Evolutionary conservation across 1,140 invertebrate genomes (phyloP).

Genomic region (Panonychus citri): DNA sequence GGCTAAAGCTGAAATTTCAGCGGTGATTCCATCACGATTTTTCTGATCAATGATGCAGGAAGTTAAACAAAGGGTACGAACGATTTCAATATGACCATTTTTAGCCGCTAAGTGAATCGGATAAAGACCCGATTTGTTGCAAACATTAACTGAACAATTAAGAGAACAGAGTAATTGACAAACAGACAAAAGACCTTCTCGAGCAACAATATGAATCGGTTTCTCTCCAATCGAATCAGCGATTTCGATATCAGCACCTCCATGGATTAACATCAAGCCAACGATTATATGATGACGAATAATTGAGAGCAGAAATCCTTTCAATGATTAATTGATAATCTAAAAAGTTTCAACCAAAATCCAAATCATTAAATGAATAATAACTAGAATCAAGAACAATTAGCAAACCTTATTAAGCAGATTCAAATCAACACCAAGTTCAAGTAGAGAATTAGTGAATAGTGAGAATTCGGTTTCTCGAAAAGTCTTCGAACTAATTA

Average conservation of each 20-base stretch:
- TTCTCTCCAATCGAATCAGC: slow-evolving; percentile 31
- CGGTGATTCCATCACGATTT: slow-evolving; percentile 46
- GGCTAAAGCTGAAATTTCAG: slow-evolving; percentile 58
- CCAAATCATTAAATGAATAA: too few relatives aligned
- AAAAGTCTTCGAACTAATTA: too few relatives aligned
- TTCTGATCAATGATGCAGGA: slow-evolving; percentile 37
- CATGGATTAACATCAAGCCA: slow-evolving; percentile 37
- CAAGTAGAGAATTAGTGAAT: too few relatives aligned
- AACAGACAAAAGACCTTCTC: slow-evolving; percentile 38
- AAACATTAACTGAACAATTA: slow-evolving; percentile 42
- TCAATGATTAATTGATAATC: too few relatives aligned
- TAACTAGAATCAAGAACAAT: too few relatives aligned
- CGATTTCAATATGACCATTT: slow-evolving; percentile 46
- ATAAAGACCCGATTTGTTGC: slow-evolving; percentile 39
- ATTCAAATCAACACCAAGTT: too few relatives aligned
- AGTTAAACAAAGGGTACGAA: slow-evolving; percentile 45
- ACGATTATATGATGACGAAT: too few relatives aligned
- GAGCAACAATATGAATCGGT: slow-evolving; percentile 44
- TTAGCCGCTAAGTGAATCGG: slow-evolving; percentile 49
- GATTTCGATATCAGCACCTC: slow-evolving; percentile 32
- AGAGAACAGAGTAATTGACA: slow-evolving; percentile 47
- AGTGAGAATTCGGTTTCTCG: too few relatives aligned
- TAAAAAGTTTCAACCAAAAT: too few relatives aligned
- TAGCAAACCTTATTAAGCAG: too few relatives aligned
- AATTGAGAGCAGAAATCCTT: too few relatives aligned